phyloP scores from a whole-genome alignment of 2,113 vertebrate genomes.

The Gambusia affinis region DNA sequence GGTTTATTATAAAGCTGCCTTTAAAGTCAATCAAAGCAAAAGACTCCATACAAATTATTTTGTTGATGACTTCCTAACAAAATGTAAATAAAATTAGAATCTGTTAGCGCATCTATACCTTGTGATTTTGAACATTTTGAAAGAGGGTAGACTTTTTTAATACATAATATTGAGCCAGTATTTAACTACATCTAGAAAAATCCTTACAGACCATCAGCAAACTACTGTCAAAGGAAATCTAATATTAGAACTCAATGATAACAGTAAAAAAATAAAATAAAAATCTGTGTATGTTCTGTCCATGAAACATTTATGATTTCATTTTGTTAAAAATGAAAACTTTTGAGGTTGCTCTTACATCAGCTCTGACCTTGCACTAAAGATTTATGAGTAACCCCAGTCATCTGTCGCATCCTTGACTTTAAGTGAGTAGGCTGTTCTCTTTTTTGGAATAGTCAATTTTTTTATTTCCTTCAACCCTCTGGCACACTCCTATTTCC shows the following conservation, averaged over 20 bases:
- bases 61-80: no score
- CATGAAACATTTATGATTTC: slow-evolving; percentile 15
- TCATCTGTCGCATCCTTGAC: slow-evolving; percentile 7
- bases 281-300: not conserved
- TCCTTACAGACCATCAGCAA: no score
- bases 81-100: no score
- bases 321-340: slow-evolving; percentile 18
- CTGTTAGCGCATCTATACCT: no score
- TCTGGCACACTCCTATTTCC: slow-evolving; percentile 2
- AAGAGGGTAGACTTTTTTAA: no score
- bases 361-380: slow-evolving; percentile 18
- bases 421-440: not conserved
- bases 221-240: not conserved
- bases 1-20: no score
- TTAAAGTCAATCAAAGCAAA: no score
- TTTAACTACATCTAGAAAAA: no score
- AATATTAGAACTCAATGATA: not conserved
- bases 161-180: no score
- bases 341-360: slow-evolving; percentile 25
- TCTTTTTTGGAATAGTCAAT: not conserved
- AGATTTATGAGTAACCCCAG: slow-evolving; percentile 25
- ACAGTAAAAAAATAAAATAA: not conserved
- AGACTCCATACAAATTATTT: no score
- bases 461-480: not conserved
- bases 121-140: no score